Percentiles rank a stretch among this genome's conserved stretches.
Evolutionary conservation across 2,888 invertebrate genomes (phyloP).

Genomic region (Agrochola circellaris): DNA sequence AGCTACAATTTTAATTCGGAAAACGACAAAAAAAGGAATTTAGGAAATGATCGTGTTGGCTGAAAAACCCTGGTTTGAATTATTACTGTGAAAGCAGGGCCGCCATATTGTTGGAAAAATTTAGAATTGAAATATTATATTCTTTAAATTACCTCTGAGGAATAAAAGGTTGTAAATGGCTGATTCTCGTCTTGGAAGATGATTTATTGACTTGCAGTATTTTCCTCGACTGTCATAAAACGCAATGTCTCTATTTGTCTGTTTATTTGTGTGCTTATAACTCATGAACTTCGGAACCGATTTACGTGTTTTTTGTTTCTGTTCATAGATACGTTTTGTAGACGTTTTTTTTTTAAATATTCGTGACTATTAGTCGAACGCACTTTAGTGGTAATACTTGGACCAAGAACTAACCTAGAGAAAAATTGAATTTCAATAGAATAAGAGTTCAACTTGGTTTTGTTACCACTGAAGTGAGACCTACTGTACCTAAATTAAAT

Average conservation of each 20-base stretch:
- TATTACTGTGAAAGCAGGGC: conserved; percentile 52
- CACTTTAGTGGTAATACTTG: too few species aligned
- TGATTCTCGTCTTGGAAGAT: conserved; percentile 21
- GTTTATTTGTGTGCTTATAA: neutral
- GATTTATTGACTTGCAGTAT: conserved; percentile 29
- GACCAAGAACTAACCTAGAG: neutral
- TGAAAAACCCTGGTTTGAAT: conserved; percentile 57
- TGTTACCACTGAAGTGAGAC: too few species aligned
- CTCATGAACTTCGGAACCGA: neutral
- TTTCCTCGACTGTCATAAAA: neutral
- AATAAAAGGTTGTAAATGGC: conserved; percentile 7
- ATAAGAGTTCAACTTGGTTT: neutral
- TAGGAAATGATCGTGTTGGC: conserved; percentile 66
- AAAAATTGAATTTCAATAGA: neutral
- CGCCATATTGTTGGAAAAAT: conserved; percentile 62
- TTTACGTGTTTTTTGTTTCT: neutral
- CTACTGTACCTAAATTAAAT: neutral
- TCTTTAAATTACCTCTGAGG: conserved; percentile 49
- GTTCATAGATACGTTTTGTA: neutral
- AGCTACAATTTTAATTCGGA: conserved; percentile 64
- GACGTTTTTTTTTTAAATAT: neutral
- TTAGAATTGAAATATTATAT: conserved; percentile 65
- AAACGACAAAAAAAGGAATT: conserved; percentile 60
- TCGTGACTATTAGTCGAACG: neutral
- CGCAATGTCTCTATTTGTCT: neutral